Conservation (phyloP, 2,113 vertebrate species). For the Pavo muticus region DNA sequence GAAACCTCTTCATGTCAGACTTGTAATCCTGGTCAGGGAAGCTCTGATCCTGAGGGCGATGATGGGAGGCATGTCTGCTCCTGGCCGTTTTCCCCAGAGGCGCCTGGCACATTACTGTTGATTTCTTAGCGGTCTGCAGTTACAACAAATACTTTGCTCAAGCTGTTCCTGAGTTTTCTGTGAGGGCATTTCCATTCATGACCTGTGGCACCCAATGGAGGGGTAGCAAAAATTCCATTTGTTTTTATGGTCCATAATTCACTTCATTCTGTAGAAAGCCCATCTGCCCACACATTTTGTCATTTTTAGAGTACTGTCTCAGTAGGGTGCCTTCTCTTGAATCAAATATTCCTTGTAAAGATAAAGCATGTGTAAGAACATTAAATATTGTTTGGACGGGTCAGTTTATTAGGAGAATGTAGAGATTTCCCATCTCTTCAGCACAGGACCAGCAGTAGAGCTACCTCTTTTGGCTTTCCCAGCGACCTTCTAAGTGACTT, state of each 20-base stretch:
- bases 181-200: background rate
- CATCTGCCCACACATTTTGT: accelerated
- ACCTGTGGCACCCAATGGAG: background rate
- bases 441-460: background rate
- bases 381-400: background rate
- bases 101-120: background rate
- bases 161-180: background rate
- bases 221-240: background rate
- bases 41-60: background rate
- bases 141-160: background rate
- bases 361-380: background rate
- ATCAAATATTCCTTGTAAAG: background rate
- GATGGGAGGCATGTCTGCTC: background rate
- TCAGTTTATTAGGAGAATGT: background rate
- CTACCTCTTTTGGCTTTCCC: background rate
- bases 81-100: background rate
- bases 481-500: background rate
- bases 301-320: background rate
- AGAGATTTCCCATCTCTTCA: background rate
- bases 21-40: background rate
- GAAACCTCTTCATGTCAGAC: background rate
- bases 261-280: background rate
- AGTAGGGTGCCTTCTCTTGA: background rate
- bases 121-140: background rate
- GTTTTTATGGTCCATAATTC: background rate